Evolutionary conservation across 2,113 vertebrate genomes (phyloP).

Genomic region (Mola mola): DNA sequence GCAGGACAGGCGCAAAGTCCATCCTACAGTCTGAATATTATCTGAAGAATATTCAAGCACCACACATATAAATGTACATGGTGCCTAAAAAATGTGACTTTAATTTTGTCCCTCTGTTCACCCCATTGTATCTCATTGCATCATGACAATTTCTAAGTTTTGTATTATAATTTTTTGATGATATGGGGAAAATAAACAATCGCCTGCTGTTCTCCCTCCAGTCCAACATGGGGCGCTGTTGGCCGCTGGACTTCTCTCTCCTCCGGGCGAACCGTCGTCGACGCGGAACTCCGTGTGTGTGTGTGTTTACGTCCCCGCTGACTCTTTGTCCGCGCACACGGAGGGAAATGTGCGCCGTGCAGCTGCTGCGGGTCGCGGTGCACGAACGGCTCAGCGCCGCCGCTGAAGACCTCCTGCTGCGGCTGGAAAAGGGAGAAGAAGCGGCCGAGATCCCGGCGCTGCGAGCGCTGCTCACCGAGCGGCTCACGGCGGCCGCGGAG

Average conservation of each 20-base stretch:
- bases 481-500: constrained; percentile 52
- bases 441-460: constrained; percentile 6
- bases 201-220: neutral
- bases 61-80: too few species aligned
- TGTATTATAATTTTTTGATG: too few species aligned
- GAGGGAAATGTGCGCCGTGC: constrained; percentile 36
- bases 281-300: too few species aligned
- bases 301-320: constrained; percentile 55
- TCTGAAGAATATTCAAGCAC: too few species aligned
- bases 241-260: neutral
- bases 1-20: too few species aligned
- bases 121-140: too few species aligned
- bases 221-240: neutral
- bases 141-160: too few species aligned
- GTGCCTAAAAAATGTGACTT: too few species aligned
- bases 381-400: constrained; percentile 38
- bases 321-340: constrained; percentile 15
- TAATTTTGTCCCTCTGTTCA: too few species aligned
- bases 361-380: constrained; percentile 47
- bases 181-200: too few species aligned
- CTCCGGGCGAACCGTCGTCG: neutral
- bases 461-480: constrained; percentile 55
- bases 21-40: too few species aligned
- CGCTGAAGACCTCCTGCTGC: constrained; percentile 46
- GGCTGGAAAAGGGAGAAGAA: constrained; percentile 28